Conservation (phyloP, 2,888 invertebrate genomes). For the Cordilura impudica region DNA sequence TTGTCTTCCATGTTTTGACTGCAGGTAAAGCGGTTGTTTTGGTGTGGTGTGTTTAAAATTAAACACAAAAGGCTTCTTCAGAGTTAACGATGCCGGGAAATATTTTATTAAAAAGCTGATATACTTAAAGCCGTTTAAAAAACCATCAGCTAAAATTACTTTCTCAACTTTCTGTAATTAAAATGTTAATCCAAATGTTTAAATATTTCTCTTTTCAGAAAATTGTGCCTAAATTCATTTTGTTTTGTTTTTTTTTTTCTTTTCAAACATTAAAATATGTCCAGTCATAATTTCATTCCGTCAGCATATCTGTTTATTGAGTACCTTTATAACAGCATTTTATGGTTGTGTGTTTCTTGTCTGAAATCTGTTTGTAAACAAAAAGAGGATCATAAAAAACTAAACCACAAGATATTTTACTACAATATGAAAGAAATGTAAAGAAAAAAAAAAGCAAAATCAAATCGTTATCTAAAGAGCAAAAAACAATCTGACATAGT, state of each 20-base stretch:
- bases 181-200: no score
- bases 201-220: no score
- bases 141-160: no score
- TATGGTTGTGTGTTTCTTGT: not conserved
- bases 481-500: constrained; percentile 51
- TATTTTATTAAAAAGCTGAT: constrained; percentile 25
- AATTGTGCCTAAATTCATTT: no score
- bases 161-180: not conserved
- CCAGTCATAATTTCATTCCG: not conserved
- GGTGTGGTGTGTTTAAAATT: not conserved
- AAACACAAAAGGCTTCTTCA: constrained; percentile 48
- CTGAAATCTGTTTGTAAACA: not conserved
- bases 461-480: not conserved
- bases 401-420: constrained; percentile 34
- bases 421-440: constrained; percentile 11
- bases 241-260: not conserved
- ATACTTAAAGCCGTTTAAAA: constrained; percentile 17
- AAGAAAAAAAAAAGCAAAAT: constrained; percentile 7
- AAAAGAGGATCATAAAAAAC: constrained; percentile 15
- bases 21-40: constrained; percentile 7
- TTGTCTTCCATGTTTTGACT: constrained; percentile 39
- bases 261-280: not conserved
- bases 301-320: not conserved
- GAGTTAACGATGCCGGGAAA: constrained; percentile 22
- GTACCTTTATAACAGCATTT: not conserved